A percentile compares a stretch with the other conserved stretches of the same genome.
Evolutionary conservation across 2,888 invertebrate species (phyloP).

Genomic region (Torymus tubicola): DNA sequence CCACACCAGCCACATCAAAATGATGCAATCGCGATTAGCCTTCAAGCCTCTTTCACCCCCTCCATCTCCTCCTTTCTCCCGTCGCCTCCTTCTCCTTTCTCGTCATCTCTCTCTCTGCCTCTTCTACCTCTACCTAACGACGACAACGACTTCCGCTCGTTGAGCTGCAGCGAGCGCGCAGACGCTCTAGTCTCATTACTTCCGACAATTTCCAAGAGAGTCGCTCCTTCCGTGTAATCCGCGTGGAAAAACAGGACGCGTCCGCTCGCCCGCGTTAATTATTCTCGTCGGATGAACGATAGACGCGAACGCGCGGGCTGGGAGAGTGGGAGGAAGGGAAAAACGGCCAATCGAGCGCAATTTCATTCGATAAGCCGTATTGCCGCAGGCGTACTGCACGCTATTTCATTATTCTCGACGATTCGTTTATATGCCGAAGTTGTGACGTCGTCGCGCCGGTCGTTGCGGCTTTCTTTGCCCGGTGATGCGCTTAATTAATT

Average conservation of each 20-base stretch:
- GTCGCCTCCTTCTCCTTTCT: neutral
- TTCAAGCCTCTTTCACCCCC: neutral
- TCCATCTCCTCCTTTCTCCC: neutral
- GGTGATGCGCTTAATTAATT: too few species aligned
- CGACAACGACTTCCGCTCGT: constrained; percentile 53
- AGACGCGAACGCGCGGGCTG: neutral
- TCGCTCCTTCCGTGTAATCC: constrained; percentile 27
- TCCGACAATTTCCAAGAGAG: constrained; percentile 50
- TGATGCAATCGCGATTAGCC: neutral
- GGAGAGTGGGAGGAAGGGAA: neutral
- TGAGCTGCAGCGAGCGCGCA: constrained; percentile 31
- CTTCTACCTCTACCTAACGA: neutral
- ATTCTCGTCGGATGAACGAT: constrained; percentile 21
- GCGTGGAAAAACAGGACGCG: constrained; percentile 41
- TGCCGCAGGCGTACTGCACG: neutral
- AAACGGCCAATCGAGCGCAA: constrained; percentile 35
- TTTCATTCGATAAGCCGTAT: constrained; percentile 29
- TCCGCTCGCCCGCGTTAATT: constrained; percentile 33
- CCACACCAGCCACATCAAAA: too few species aligned
- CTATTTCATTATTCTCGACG: neutral
- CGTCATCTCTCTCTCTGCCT: neutral
- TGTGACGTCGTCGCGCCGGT: too few species aligned
- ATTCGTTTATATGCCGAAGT: neutral
- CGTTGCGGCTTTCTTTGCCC: too few species aligned
- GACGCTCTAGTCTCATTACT: constrained; percentile 46